Percentiles rank a stretch among this genome's conserved stretches.
phyloP scores from a whole-genome alignment of 2,113 vertebrate genomes.

The Myotis davidii region DNA sequence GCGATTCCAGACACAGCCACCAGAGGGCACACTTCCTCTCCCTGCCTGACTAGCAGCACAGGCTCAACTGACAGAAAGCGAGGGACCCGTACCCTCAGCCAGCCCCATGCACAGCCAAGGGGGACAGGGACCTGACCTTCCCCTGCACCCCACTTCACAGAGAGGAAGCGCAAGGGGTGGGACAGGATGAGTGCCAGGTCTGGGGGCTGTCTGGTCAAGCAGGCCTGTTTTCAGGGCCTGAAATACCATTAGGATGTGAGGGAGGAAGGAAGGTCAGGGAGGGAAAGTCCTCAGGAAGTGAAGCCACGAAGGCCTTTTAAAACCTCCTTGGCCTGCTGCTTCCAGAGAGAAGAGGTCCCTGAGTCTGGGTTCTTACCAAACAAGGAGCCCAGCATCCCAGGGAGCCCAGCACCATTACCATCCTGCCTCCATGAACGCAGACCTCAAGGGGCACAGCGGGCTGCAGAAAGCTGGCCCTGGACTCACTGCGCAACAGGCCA shows the following conservation, averaged over 20 bases:
- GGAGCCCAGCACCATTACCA: not conserved
- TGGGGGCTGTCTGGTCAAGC: not conserved
- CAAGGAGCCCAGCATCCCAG: not conserved
- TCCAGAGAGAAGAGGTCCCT: not conserved
- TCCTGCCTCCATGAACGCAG: not conserved
- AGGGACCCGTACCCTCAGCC: not conserved
- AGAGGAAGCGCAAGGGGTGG: not conserved
- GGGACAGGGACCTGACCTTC: not conserved
- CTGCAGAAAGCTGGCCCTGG: not conserved
- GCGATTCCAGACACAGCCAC: not conserved
- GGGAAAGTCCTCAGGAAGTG: not conserved
- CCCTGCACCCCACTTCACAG: not conserved
- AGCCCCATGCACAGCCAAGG: fast-evolving
- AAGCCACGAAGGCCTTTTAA: not conserved
- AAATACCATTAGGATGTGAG: not conserved
- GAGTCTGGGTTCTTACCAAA: not conserved
- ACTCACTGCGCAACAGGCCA: not conserved
- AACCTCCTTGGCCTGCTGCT: not conserved
- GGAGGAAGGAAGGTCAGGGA: constrained; percentile 1
- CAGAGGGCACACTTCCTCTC: constrained; percentile 22
- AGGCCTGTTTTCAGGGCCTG: not conserved
- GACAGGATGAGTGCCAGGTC: not conserved
- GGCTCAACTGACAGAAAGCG: fast-evolving
- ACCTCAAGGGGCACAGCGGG: no score
- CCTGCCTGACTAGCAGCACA: fast-evolving